A percentile compares a stretch with the other conserved stretches of the same genome.
Evolutionary conservation across 1,140 invertebrate species (phyloP).

Genomic region (Tenebrio molitor): DNA sequence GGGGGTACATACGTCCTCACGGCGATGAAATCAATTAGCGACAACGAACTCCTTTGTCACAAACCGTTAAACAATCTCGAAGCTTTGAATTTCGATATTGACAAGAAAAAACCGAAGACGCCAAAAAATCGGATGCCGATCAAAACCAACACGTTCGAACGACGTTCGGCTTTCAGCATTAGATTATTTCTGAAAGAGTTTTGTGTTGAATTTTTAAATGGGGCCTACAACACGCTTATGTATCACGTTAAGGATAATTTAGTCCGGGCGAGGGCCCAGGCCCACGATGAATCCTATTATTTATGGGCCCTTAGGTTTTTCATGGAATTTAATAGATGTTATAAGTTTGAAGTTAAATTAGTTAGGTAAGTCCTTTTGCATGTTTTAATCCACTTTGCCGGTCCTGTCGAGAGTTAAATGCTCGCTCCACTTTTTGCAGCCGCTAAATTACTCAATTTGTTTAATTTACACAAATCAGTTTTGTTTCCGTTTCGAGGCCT

Average conservation of each 20-base stretch:
- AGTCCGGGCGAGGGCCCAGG: constrained; percentile 72
- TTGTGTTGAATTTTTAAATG: constrained; percentile 92
- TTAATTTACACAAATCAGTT: constrained; percentile 27
- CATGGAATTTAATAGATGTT: constrained; percentile 95
- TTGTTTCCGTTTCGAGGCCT: constrained; percentile 14
- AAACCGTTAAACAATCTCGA: constrained; percentile 84
- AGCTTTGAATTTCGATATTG: constrained; percentile 81
- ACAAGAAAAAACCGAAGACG: constrained; percentile 78
- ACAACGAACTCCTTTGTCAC: constrained; percentile 90
- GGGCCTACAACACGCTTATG: constrained; percentile 94
- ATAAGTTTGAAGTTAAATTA: constrained; percentile 88
- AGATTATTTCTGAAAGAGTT: constrained; percentile 93
- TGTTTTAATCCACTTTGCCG: constrained; percentile 51
- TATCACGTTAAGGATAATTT: constrained; percentile 81
- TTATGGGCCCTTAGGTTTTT: constrained; percentile 96
- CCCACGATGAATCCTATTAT: constrained; percentile 93
- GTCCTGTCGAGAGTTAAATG: constrained; percentile 18
- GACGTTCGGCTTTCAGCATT: constrained; percentile 84
- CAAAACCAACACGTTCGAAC: constrained; percentile 69
- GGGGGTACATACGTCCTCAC: constrained; percentile 93
- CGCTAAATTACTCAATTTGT: constrained; percentile 23
- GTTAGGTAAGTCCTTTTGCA: constrained; percentile 77
- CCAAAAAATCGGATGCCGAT: constrained; percentile 78
- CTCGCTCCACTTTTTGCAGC: constrained; percentile 12
- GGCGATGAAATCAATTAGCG: constrained; percentile 94